Base-by-base conservation (phyloP, 2,888 invertebrate genomes). In the Silvanus unidentatus region DNA sequence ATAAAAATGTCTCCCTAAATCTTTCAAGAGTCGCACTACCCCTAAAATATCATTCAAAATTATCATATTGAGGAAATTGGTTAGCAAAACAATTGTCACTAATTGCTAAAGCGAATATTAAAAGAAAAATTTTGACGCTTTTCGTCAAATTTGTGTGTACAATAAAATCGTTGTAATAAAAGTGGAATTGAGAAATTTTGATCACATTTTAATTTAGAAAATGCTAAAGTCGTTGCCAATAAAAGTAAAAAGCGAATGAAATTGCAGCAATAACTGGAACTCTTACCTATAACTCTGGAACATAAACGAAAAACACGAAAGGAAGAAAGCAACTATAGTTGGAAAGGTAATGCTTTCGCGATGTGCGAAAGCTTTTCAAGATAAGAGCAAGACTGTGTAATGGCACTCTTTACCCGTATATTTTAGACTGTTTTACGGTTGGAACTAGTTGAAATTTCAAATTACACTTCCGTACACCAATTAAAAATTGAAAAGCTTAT, bases 221-320 rank as follows among this genome's bases (percentile, higher is more conserved):
- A 16, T 27, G 32, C 39, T 29, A 32, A 39, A 39, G 30, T 38
- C 43, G 16, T 38, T 30, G 39, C 32, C 43, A 29, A 43, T 43
- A 43, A 47, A 47, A 46, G 45, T 47, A 47, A 47, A 44, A 41
- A 47, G 47, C 47, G 38, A 40, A 45, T 40, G 45, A 39, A 50
- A 50, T 47, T 47, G 49, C 44, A 32, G 49, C 49, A 47, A 47
- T 50, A 50, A 50, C 49, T 43, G 43, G 29, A 45, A 47, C 39
- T 42, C 50, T 41, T 47, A 41, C 45, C 50, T 42, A 47, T 47
- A 50, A 50, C 45, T 42, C 39, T 10, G 27, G 47, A 13, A 47
- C 45, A 45, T 47, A 48, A 50, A 50, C 47, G 47, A 42, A 15
- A 47, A 50, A 45, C 40, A 46, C 39, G 42, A 16, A 15, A 6